Evolutionary conservation across 2,113 vertebrate species (phyloP).

Genomic region (Oncorhynchus mykiss): DNA sequence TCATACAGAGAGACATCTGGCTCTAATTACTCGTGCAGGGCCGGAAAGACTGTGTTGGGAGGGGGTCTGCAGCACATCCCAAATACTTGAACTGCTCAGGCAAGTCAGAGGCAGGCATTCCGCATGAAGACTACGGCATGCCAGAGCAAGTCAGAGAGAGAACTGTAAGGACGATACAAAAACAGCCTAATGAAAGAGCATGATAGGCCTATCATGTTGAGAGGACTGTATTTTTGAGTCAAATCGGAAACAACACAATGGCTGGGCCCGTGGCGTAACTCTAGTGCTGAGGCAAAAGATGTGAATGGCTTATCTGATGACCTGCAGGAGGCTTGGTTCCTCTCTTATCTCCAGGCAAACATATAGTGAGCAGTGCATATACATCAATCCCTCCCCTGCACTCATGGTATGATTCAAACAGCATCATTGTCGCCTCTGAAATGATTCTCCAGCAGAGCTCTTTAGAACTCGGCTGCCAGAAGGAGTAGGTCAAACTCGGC

Average conservation of each 20-base stretch:
- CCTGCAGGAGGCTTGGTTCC: conserved; percentile 8
- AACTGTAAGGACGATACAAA: no score
- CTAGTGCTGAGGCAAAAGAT: neutral
- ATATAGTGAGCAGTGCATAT: conserved; percentile 1
- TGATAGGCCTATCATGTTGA: neutral
- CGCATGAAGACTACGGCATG: conserved; percentile 10
- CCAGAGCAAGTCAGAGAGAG: neutral
- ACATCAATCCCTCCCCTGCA: conserved; percentile 29
- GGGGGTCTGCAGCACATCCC: conserved; percentile 20
- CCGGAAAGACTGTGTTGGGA: conserved; percentile 15
- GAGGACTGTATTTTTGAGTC: neutral
- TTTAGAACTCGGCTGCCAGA: no score
- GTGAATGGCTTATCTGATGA: conserved; percentile 25
- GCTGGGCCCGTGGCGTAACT: neutral
- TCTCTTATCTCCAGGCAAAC: conserved; percentile 34
- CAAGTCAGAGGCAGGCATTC: conserved; percentile 14
- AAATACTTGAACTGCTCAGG: conserved; percentile 46
- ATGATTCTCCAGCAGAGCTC: neutral
- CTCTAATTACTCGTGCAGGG: conserved; percentile 41
- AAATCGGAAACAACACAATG: neutral
- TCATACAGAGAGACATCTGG: conserved; percentile 56
- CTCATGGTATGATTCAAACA: conserved; percentile 6
- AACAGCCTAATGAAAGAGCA: no score
- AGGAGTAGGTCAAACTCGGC: no score
- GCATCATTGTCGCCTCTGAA: neutral